Evolutionary conservation across 53 echinoderm and acorn worm genomes (phyloP).

Genomic region (Astropecten irregularis): DNA sequence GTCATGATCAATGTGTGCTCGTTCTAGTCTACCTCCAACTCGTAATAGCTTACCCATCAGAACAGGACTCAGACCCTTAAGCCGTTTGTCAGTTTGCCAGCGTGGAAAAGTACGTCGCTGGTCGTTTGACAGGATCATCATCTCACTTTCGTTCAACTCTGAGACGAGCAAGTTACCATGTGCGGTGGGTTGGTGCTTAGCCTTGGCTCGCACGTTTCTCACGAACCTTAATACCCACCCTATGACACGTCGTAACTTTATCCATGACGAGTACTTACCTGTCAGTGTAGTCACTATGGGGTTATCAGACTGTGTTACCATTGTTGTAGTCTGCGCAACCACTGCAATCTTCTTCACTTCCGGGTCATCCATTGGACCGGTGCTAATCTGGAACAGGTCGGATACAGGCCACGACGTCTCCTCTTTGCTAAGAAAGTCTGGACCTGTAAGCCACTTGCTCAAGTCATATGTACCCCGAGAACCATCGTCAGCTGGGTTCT

Average conservation of each 20-base stretch:
- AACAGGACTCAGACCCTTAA: slow-evolving; percentile 11
- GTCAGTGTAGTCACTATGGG: slow-evolving; percentile 9
- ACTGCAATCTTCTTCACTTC: slow-evolving; percentile 24
- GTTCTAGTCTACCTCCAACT: slow-evolving; percentile 59
- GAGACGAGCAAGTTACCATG: slow-evolving; percentile 12
- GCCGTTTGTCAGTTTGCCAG: slow-evolving; percentile 32
- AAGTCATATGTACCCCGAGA: slow-evolving; percentile 38
- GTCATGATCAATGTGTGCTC: slow-evolving; percentile 41
- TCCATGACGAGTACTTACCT: slow-evolving; percentile 40
- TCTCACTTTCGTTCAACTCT: slow-evolving; percentile 35
- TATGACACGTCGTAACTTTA: not conserved
- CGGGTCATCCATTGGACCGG: not conserved
- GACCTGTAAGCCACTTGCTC: slow-evolving; percentile 21
- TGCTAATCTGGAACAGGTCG: not conserved
- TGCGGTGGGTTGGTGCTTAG: not conserved
- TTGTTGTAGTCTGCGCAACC: not conserved
- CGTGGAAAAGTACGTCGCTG: slow-evolving; percentile 1
- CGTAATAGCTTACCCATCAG: slow-evolving; percentile 5
- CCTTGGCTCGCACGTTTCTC: slow-evolving; percentile 14
- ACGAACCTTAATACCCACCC: slow-evolving; percentile 26
- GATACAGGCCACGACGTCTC: slow-evolving; percentile 36
- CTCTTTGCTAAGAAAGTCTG: not conserved
- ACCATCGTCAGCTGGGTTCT: slow-evolving; percentile 54
- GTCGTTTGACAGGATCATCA: not conserved
- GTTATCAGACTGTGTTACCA: not conserved